Percentiles rank a stretch among this genome's conserved stretches.
Evolutionary conservation across 2,113 vertebrate genomes (phyloP).

Genomic region (Daphoenositta chrysoptera): DNA sequence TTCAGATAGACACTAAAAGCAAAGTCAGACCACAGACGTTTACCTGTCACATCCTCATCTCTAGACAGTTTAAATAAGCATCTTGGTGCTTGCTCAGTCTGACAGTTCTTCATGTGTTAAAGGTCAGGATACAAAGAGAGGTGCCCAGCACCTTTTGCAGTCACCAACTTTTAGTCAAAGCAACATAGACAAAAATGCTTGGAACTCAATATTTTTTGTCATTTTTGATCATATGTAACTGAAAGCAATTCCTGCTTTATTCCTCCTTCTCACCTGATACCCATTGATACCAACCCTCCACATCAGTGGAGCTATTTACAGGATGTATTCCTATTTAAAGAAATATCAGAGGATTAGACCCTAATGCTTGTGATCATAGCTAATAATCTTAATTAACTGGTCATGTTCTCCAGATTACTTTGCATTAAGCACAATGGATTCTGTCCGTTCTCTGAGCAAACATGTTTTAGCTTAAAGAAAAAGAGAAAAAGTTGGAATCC

Average conservation of each 20-base stretch:
- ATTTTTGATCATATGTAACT: background rate
- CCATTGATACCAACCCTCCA: background rate
- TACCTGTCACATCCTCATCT: background rate
- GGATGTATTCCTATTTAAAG: background rate
- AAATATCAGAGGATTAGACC: background rate
- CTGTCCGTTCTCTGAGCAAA: background rate
- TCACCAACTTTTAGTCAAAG: background rate
- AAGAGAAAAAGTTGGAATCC: background rate
- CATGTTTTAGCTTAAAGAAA: background rate
- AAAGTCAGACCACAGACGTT: background rate
- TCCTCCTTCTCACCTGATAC: background rate
- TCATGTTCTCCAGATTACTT: background rate
- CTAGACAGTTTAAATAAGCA: background rate
- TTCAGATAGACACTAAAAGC: background rate
- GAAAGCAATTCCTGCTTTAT: background rate
- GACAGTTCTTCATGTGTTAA: background rate
- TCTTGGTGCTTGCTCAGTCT: background rate
- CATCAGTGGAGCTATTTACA: background rate
- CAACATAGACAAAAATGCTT: background rate
- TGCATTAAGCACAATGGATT: background rate
- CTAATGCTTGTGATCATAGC: background rate
- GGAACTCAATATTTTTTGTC: background rate
- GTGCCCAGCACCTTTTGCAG: background rate
- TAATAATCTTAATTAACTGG: background rate
- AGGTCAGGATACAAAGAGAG: background rate